Percentiles rank a stretch among this genome's conserved stretches.
phyloP scores from a whole-genome alignment of 2,113 vertebrate species.

The Plectropomus leopardus region DNA sequence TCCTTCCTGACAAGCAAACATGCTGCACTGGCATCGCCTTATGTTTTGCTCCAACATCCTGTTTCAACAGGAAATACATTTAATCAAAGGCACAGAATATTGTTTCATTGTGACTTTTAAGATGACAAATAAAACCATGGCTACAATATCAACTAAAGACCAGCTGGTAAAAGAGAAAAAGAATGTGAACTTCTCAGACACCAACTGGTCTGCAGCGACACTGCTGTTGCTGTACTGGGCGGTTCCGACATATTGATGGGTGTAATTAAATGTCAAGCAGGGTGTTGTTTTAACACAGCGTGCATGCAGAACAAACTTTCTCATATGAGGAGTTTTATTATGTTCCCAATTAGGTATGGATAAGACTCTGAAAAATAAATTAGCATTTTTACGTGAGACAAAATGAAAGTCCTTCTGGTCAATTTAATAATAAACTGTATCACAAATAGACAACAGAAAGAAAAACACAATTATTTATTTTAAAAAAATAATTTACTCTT shows the following conservation, averaged over 20 bases:
- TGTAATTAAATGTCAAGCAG: not conserved
- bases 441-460: not conserved
- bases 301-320: too few species aligned
- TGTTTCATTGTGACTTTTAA: not conserved
- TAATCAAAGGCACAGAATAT: not conserved
- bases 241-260: not conserved
- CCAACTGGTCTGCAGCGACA: not conserved
- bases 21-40: not conserved
- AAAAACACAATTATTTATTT: not conserved
- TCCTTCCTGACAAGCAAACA: not conserved
- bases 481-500: too few species aligned
- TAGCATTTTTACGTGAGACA: not conserved
- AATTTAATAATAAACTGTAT: too few species aligned
- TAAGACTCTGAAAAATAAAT: not conserved
- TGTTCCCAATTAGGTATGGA: not conserved
- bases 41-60: constrained; percentile 15
- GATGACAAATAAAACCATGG: not conserved
- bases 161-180: not conserved
- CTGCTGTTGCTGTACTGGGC: too few species aligned
- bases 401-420: not conserved
- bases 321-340: too few species aligned
- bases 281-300: not conserved
- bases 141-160: not conserved
- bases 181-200: not conserved
- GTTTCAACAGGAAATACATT: not conserved